Conservation (phyloP, 2,797 vertebrate species). For the Parambassis ranga region DNA sequence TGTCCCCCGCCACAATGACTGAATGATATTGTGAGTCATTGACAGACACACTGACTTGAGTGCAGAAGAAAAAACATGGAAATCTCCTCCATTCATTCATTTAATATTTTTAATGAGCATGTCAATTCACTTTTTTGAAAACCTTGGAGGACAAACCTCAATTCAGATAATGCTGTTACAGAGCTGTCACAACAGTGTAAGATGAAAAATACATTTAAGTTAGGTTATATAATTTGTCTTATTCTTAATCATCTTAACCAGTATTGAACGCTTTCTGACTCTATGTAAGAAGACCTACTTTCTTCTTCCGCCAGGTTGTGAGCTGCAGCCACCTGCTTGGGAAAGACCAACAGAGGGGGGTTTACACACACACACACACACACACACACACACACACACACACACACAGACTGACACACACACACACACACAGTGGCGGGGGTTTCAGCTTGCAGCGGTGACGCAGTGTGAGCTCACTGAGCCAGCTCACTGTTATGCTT, state of each 20-base stretch:
- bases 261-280: neutral
- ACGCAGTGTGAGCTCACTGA: slow-evolving; percentile 71
- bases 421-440: slow-evolving; percentile 2
- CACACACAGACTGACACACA: neutral
- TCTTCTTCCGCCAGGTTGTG: neutral
- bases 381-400: neutral
- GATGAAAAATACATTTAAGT: no score
- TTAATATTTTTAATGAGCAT: slow-evolving; percentile 4
- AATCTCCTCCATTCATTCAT: slow-evolving; percentile 6
- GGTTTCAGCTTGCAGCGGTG: slow-evolving; percentile 68
- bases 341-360: slow-evolving; percentile 22
- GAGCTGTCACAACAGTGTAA: no score
- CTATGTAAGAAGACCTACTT: neutral
- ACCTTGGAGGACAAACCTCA: no score
- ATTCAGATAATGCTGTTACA: no score
- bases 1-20: slow-evolving; percentile 16
- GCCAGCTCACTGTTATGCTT: slow-evolving; percentile 47
- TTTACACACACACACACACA: neutral
- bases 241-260: neutral
- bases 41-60: slow-evolving; percentile 18
- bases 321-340: neutral
- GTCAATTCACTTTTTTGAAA: no score
- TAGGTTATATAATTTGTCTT: no score
- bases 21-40: slow-evolving; percentile 39
- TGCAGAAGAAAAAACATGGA: neutral